These are phyloP conservation scores for Anaspis maculata DNA, from an alignment of 2,888 invertebrate species.

Conservation along the genomic window DNA sequence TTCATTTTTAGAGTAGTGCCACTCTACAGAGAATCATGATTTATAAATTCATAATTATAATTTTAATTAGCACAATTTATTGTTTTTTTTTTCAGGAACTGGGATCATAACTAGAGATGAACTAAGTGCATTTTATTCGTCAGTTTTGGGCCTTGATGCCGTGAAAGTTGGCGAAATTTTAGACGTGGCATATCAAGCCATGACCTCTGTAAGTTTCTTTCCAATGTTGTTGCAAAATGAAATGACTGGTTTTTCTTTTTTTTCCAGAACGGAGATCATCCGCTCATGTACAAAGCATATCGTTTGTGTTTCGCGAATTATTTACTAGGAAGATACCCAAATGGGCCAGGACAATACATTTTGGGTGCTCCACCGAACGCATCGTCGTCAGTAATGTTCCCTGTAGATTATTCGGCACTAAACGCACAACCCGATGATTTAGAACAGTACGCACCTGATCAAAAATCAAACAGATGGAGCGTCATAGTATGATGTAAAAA, in stretches of 20 bases:
- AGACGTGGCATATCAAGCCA: conserved; percentile 58
- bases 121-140: conserved; percentile 60
- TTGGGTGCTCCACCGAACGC: conserved; percentile 54
- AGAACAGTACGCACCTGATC: conserved; percentile 61
- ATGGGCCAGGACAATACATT: conserved; percentile 68
- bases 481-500: conserved; percentile 54
- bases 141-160: conserved; percentile 57
- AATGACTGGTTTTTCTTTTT: conserved; percentile 13
- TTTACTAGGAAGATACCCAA: conserved; percentile 64
- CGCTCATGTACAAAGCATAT: conserved; percentile 59
- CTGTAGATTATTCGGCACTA: conserved; percentile 67
- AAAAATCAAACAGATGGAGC: conserved; percentile 60
- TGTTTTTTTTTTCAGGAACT: conserved; percentile 50
- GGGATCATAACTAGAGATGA: conserved; percentile 61
- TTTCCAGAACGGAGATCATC: conserved; percentile 60
- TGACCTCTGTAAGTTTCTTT: conserved; percentile 58
- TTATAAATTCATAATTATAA: conserved; percentile 1
- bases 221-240: background rate
- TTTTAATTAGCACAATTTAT: no score
- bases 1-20: no score
- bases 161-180: conserved; percentile 56
- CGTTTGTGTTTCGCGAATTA: conserved; percentile 67
- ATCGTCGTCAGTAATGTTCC: conserved; percentile 54
- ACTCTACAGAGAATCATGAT: no score
- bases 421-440: conserved; percentile 62